phyloP scores from a whole-genome alignment of 2,797 vertebrate species.

The Sternarchorhynchus goeldii region DNA sequence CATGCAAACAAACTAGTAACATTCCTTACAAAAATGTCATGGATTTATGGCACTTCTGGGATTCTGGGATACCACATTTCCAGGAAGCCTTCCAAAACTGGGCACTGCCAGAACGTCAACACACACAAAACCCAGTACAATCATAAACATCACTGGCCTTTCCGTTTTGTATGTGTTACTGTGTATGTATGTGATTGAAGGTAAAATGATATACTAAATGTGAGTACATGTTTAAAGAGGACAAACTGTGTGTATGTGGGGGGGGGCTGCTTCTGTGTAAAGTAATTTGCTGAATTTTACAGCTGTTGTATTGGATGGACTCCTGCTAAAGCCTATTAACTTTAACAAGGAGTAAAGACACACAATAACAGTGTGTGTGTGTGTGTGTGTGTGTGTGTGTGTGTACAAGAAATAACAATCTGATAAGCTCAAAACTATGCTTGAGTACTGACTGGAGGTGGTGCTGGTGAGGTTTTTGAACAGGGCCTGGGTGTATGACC shows the following conservation, averaged over 20 bases:
- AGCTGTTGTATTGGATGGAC: conserved; percentile 66
- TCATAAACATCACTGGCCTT: background rate
- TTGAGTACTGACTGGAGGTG: background rate
- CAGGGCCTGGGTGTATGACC: background rate
- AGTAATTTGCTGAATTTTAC: conserved; percentile 72
- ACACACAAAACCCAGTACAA: conserved; percentile 33
- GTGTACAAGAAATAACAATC: background rate
- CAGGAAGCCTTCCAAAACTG: conserved; percentile 30
- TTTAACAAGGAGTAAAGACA: conserved; percentile 63
- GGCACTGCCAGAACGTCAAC: conserved; percentile 3
- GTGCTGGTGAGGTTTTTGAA: background rate
- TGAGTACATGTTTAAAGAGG: conserved; percentile 16
- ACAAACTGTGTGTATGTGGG: conserved; percentile 30
- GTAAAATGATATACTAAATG: conserved; percentile 24
- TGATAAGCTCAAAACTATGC: conserved; percentile 24
- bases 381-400: too few species aligned
- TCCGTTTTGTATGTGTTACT: conserved; percentile 7
- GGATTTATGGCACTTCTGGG: conserved; percentile 33
- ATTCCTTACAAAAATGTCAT: conserved; percentile 14
- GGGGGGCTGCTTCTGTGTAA: conserved; percentile 49
- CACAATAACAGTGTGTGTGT: background rate
- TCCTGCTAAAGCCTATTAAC: conserved; percentile 69
- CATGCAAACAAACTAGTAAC: conserved; percentile 21
- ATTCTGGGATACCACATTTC: conserved; percentile 26
- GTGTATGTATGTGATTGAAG: conserved; percentile 15